Base-by-base conservation (phyloP, 92 coral and sea anemone genomes). In the Epizoanthus ramosus region DNA sequence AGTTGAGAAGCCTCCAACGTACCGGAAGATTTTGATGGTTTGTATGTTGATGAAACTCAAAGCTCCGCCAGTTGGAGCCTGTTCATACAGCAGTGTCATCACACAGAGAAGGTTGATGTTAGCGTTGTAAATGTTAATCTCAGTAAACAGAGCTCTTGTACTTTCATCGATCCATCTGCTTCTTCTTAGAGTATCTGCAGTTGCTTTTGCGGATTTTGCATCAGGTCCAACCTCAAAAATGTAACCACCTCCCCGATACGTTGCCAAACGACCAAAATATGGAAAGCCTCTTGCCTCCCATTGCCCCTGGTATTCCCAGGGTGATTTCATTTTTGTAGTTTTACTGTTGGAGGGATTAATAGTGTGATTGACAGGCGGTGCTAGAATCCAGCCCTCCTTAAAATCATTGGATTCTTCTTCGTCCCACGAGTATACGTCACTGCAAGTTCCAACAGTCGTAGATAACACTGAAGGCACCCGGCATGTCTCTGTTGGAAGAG, bases 211-310 rank as follows among this genome's bases (percentile, higher is more conserved):
- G 9, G 88, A 67, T 73, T 72, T 79, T 68, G 88, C 71, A 47
- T 89, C 89, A 8, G 94, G 91, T 6, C 95, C 93, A 61, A 95
- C 88, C 52, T 89, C 89, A 63, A 87, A 73, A 13, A 95, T 85
- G 35, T 77, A 95, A 7, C 98, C 98, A 9, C 93, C 93, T 13
- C 98, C 98, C 47, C 90, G 88, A 80, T 95, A 95, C 12, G 98
- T 91, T 68, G 97, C 90, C 76, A 95, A 83, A 74, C 87, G 85
- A 18, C 98, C 98, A 68, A 94, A 68, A 66, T 95, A 95, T 7
- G 95, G 94, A 66, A 92, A 93, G 28, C 98, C 92, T 73, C 80
- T 87, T n/a, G 87, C 73, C 63, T 95, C 93, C 93, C 92, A 79
- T 41, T 65, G 73, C 41, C 87, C 69, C 45, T 79, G 86, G 85